phyloP scores from a whole-genome alignment of 2,113 vertebrate species.

The Sphaerodactylus townsendi region DNA sequence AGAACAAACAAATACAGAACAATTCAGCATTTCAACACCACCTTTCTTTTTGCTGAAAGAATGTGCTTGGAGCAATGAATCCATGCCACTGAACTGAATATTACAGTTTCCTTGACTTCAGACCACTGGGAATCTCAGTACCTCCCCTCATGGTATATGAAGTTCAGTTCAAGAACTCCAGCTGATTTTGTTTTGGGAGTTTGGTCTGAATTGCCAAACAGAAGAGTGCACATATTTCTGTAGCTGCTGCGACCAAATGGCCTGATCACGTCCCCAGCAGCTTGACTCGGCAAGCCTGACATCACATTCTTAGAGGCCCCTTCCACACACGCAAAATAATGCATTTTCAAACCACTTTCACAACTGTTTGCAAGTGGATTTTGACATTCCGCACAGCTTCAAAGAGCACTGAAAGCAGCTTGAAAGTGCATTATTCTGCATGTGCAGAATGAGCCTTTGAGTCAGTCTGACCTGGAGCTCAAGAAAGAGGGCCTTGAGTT shows the following conservation, averaged over 20 bases:
- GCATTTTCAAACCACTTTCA: too few species aligned
- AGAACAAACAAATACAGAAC: too few species aligned
- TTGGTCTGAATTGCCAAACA: slow-evolving; percentile 27
- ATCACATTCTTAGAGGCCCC: not conserved
- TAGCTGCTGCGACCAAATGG: slow-evolving; percentile 16
- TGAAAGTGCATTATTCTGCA: too few species aligned
- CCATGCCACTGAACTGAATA: slow-evolving; percentile 42
- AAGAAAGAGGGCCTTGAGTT: too few species aligned
- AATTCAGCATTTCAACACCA: slow-evolving; percentile 52
- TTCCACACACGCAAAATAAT: too few species aligned
- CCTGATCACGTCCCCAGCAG: not conserved
- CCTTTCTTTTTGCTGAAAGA: slow-evolving; percentile 49
- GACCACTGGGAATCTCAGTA: slow-evolving; percentile 34
- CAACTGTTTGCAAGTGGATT: too few species aligned
- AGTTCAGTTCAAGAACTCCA: slow-evolving; percentile 32
- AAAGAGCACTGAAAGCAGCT: too few species aligned
- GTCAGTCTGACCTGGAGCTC: too few species aligned
- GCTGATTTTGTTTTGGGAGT: slow-evolving; percentile 25
- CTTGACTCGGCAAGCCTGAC: not conserved
- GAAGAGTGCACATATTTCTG: slow-evolving; percentile 43
- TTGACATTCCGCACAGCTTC: too few species aligned
- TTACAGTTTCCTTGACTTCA: slow-evolving; percentile 34
- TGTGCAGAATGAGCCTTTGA: too few species aligned
- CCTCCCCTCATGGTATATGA: slow-evolving; percentile 40
- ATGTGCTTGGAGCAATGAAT: slow-evolving; percentile 65